Base-by-base conservation (phyloP, 2,888 invertebrate species). In the Drosophila differens region DNA sequence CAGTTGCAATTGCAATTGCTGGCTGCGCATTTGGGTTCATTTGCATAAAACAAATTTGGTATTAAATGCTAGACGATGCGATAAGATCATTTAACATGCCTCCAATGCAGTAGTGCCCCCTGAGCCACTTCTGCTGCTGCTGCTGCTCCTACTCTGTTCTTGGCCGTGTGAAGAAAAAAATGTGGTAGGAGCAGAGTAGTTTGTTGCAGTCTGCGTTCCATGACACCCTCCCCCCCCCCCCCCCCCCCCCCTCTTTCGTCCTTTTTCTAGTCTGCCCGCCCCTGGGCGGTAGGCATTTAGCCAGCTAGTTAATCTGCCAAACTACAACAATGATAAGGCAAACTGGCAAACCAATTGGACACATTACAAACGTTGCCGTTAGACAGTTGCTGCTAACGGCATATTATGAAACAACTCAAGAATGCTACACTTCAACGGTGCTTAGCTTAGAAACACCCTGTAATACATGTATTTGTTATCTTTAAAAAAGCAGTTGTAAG, bases 21-120 rank as follows among this genome's bases (percentile, higher is more conserved):
- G 57, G 49, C 52, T 70, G 58, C 59, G 78, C 74, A 49, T 73
- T 69, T 74, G 73, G 19, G 86, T 88, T 89, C 91, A 91, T 91
- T 91, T 91, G 92, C 92, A 91, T 91, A 91, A 90, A 91, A 91
- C 92, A 91, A 91, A 91, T 91, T 91, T 91, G 89, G 90, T 87
- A 91, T 91, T 91, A 91, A 91, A 91, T 91, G 85, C 91, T 91
- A 88, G 87, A 62, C 82, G 74, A 70, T 61, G 60, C 78, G 92
- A 91, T 91, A 91, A 91, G 83, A 91, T 91, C 91, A 80, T 76
- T 74, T 79, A 81, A 81, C 82, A 81, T 77, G 85, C 74, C 70
- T 81, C 68, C 70, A 77, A 70, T 76, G 70, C 82, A 79, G 58
- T 49, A 22, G n/a, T 57, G 14, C 39, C 39, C 39, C 57, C 28